phyloP scores from a whole-genome alignment of 2,797 vertebrate species.

The Chloroceryle inda region DNA sequence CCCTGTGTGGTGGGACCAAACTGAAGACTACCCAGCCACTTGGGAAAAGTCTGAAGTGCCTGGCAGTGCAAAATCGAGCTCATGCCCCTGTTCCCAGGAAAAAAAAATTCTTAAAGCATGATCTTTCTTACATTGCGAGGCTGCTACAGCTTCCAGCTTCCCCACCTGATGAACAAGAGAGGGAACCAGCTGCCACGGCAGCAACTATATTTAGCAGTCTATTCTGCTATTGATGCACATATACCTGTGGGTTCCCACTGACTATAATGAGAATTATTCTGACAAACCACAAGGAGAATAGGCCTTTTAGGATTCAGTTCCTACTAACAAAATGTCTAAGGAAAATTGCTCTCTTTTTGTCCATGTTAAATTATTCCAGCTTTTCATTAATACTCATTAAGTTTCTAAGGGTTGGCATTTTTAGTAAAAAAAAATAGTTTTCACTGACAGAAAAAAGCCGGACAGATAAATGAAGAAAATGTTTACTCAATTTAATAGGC shows the following conservation, averaged over 20 bases:
- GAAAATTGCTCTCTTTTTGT: slow-evolving; percentile 29
- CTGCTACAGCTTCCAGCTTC: neutral
- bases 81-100: neutral
- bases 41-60: neutral
- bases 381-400: slow-evolving; percentile 65
- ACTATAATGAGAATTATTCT: slow-evolving; percentile 38
- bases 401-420: slow-evolving; percentile 42
- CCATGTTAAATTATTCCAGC: slow-evolving; percentile 19
- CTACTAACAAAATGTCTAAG: neutral
- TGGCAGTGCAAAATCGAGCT: neutral
- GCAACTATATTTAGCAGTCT: slow-evolving; percentile 61
- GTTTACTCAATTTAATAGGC: slow-evolving; percentile 57
- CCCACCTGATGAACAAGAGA: neutral
- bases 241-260: slow-evolving; percentile 27
- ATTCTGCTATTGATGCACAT: slow-evolving; percentile 33
- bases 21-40: neutral
- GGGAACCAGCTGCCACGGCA: neutral
- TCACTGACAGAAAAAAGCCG: slow-evolving; percentile 37
- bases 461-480: slow-evolving; percentile 50
- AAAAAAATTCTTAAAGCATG: neutral
- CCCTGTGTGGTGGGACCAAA: neutral
- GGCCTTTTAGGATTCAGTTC: slow-evolving; percentile 23
- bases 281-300: slow-evolving; percentile 22
- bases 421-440: slow-evolving; percentile 33
- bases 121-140: neutral